phyloP scores from a whole-genome alignment of 1,140 invertebrate species.

The Trichonephila clavipes region DNA sequence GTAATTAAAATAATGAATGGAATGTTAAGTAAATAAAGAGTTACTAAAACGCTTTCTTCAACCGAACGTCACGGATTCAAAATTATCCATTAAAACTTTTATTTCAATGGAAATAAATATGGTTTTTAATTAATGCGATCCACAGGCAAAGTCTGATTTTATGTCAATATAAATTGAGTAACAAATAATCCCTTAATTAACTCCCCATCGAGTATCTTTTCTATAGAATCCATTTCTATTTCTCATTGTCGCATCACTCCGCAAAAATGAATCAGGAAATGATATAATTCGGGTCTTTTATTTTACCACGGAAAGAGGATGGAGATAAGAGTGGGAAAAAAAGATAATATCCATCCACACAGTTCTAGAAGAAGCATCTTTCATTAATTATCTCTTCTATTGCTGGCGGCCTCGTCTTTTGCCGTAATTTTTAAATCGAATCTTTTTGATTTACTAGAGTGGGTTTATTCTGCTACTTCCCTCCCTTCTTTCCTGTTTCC shows the following conservation, averaged over 20 bases:
- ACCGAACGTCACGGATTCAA: too few species aligned
- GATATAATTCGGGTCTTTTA: neutral
- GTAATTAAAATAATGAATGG: too few species aligned
- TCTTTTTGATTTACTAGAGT: neutral
- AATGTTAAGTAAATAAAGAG: too few species aligned
- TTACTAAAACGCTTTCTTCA: too few species aligned
- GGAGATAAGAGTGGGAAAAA: neutral
- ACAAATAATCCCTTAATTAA: too few species aligned
- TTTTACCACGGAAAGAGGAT: neutral
- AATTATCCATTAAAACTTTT: too few species aligned
- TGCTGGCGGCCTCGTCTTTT: neutral
- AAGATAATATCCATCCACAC: neutral
- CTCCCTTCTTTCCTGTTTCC: neutral
- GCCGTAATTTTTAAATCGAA: conserved; percentile 11
- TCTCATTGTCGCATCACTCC: neutral
- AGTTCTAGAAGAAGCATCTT: neutral
- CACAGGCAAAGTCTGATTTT: too few species aligned
- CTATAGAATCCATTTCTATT: too few species aligned
- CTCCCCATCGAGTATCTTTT: too few species aligned
- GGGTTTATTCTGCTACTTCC: neutral
- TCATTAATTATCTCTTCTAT: neutral
- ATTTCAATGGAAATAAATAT: too few species aligned
- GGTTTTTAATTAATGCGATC: too few species aligned
- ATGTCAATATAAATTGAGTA: too few species aligned
- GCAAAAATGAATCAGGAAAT: neutral